Base-by-base conservation (phyloP, 2,113 vertebrate species). In the Otis tarda region DNA sequence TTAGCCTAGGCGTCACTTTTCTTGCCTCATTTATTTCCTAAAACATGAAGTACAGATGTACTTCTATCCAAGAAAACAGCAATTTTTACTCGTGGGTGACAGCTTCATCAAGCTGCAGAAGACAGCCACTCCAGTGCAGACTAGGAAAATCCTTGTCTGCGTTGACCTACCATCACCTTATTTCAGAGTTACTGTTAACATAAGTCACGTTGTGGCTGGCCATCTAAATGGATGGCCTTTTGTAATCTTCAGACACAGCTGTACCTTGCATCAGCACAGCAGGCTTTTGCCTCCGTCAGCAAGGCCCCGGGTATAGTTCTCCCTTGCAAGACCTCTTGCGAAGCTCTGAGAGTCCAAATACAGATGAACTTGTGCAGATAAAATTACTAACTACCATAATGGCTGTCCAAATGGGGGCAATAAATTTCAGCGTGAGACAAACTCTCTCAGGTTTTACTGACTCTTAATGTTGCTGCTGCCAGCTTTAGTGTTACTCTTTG, bases 331-430 rank as follows among this genome's bases (percentile, higher is more conserved):
- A 91, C 81, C 86, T 89, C 89, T 95, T 0, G 0, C 89, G 63
- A 63, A 92, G 81, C 92, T 94, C 83, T 33, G 13, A 65, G 93
- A 95, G 50, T 87, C 96, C 95, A 97, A 94, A 96, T 74, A 96
- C 93, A 96, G 95, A 97, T 92, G 96, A 97, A 96, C 95, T 97
- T 94, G 92, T 92, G 95, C 93, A 96, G 96, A 97, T 97, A 97
- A 97, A 96, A 96, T 96, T 94, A 91, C 94, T 97, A 96, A 95
- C 93, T 94, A 95, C 93, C 59, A 68, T 96, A 97, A 96, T 94
- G 94, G 94, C 93, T 87, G 93, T 89, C 94, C 91, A 95, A 97
- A 96, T 96, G 95, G 94, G 93, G 87, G 93, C 95, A 96, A 97
- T 96, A 96, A 96, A 97, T 96, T 96, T 93, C 83, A 85, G 59